phyloP scores from a whole-genome alignment of 92 coral and sea anemone genomes.

The Porites rus region DNA sequence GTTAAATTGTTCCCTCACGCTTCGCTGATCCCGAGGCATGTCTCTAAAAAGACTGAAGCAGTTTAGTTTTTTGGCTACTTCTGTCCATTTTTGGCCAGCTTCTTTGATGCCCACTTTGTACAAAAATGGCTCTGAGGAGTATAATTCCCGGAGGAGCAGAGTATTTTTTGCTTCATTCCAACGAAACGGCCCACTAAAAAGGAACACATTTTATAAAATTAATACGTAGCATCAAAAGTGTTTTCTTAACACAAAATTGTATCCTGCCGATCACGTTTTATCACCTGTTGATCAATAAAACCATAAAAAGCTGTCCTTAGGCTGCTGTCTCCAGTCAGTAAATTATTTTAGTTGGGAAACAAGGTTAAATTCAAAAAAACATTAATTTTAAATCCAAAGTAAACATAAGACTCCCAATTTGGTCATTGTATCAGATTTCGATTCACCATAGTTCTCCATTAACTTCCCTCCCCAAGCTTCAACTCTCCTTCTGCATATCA shows the following conservation, averaged over 20 bases:
- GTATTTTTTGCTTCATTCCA: no score
- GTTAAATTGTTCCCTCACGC: conserved; percentile 26
- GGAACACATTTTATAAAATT: no score
- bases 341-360: not conserved
- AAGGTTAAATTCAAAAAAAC: not conserved
- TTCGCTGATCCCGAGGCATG: conserved; percentile 67
- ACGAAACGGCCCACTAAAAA: no score
- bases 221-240: no score
- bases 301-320: no score
- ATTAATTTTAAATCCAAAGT: not conserved
- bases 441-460: conserved; percentile 15
- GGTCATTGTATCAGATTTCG: conserved; percentile 5
- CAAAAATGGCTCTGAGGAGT: conserved; percentile 57
- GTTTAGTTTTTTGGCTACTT: conserved; percentile 60
- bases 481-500: not conserved
- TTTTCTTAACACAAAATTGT: no score
- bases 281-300: no score
- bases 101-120: conserved; percentile 67
- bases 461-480: conserved; percentile 1
- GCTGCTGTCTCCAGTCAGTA: no score
- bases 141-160: no score
- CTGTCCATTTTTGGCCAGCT: conserved; percentile 74
- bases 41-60: conserved; percentile 47
- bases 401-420: conserved; percentile 2
- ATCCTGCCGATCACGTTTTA: no score